phyloP scores from a whole-genome alignment of 92 coral and sea anemone genomes.

The Ricordea florida region DNA sequence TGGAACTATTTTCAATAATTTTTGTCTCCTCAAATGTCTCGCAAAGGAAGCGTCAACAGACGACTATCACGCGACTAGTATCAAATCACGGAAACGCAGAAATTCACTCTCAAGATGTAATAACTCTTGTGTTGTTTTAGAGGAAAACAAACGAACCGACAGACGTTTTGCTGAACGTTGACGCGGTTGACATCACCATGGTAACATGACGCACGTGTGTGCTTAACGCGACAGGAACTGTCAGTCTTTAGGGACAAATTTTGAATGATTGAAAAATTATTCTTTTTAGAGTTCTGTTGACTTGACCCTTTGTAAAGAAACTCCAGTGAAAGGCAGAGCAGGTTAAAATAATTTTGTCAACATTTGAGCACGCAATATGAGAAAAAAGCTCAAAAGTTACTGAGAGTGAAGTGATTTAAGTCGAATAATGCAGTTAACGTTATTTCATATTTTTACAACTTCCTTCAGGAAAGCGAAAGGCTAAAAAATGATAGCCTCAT shows the following conservation, averaged over 20 bases:
- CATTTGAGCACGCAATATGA: slow-evolving; percentile 23
- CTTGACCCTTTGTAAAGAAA: neutral
- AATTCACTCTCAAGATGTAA: slow-evolving; percentile 14
- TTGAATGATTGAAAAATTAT: slow-evolving; percentile 7
- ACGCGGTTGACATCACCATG: slow-evolving; percentile 21
- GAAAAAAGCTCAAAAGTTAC: too few relatives aligned
- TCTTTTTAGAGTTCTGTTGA: slow-evolving; percentile 15
- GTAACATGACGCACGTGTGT: slow-evolving; percentile 9
- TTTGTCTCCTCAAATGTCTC: too few relatives aligned
- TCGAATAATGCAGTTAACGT: too few relatives aligned
- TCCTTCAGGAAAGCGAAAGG: too few relatives aligned
- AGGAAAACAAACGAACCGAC: slow-evolving; percentile 5
- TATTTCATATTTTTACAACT: too few relatives aligned
- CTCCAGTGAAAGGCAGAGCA: neutral
- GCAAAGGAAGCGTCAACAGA: neutral
- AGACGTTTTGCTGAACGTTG: slow-evolving; percentile 15
- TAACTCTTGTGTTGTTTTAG: slow-evolving; percentile 24
- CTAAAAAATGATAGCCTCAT: too few relatives aligned
- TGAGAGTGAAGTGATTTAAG: too few relatives aligned
- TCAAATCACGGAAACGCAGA: neutral
- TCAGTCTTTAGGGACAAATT: neutral
- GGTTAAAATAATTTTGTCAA: slow-evolving; percentile 6
- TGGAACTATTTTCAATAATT: too few relatives aligned
- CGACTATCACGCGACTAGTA: neutral
- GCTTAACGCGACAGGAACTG: neutral